phyloP scores from a whole-genome alignment of 1,140 invertebrate species.

The Ceratina australensis region DNA sequence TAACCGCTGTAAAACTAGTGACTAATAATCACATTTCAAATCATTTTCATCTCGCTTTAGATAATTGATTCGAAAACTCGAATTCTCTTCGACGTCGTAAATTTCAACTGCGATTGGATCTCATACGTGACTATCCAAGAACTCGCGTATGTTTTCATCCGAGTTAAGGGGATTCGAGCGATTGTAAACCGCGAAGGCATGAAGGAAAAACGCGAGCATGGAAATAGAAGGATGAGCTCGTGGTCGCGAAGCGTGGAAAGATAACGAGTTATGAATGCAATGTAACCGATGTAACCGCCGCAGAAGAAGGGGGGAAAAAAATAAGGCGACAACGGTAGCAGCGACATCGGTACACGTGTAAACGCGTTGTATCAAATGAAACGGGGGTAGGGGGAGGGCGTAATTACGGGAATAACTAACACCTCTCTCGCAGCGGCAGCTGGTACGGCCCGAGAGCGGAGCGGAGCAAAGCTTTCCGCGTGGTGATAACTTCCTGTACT shows the following conservation, averaged over 20 bases:
- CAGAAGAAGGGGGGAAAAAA: neutral
- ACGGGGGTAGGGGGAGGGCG: neutral
- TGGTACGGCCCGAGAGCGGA: neutral
- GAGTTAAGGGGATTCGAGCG: too few relatives aligned
- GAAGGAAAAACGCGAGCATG: neutral
- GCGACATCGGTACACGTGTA: neutral
- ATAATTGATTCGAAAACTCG: too few relatives aligned
- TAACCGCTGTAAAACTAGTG: too few relatives aligned
- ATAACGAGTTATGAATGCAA: constrained; percentile 20
- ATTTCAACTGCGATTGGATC: too few relatives aligned
- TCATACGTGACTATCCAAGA: too few relatives aligned
- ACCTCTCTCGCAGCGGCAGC: neutral
- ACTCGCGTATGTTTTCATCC: too few relatives aligned
- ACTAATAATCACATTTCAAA: too few relatives aligned
- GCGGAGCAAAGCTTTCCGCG: neutral
- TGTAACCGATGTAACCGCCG: neutral
- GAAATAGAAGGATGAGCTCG: neutral
- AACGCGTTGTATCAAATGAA: neutral
- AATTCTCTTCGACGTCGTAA: too few relatives aligned
- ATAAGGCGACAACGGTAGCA: neutral
- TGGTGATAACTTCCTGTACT: neutral
- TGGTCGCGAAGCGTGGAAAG: too few relatives aligned
- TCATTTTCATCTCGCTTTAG: too few relatives aligned
- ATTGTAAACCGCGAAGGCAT: too few relatives aligned
- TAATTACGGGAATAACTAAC: constrained; percentile 1